A percentile compares a stretch with the other conserved stretches of the same genome.
Conservation (phyloP, 2,888 invertebrate species). For the Tipula lateralis region DNA sequence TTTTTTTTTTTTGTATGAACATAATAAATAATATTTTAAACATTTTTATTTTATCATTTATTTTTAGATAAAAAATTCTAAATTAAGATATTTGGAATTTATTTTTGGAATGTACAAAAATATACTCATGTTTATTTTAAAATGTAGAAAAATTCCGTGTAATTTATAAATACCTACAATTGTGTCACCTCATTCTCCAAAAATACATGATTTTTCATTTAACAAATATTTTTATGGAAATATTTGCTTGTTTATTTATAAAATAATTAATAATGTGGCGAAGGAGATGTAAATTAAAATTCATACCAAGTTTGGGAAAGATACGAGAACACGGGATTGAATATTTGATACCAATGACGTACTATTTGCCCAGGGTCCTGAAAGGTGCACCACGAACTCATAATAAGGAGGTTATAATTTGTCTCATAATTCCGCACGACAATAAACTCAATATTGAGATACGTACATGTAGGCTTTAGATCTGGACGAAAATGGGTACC, state of each 20-base stretch:
- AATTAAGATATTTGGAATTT: slow-evolving; percentile 5
- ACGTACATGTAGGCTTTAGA: too few species aligned
- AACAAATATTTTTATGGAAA: background rate
- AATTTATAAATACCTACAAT: slow-evolving; percentile 4
- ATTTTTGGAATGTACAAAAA: background rate
- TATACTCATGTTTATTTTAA: background rate
- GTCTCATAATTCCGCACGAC: too few species aligned
- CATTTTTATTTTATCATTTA: background rate
- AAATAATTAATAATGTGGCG: background rate
- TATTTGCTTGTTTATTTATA: background rate
- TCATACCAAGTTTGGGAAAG: background rate
- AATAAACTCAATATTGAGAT: too few species aligned
- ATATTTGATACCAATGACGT: too few species aligned
- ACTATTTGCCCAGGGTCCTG: too few species aligned
- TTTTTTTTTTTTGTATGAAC: background rate
- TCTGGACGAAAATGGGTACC: too few species aligned
- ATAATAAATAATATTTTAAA: background rate
- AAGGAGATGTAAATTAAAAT: background rate
- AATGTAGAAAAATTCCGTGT: background rate
- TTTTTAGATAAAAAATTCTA: background rate
- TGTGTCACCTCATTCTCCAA: slow-evolving; percentile 19
- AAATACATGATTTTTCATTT: background rate
- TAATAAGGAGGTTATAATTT: too few species aligned
- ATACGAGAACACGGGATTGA: too few species aligned
- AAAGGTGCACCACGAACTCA: too few species aligned